Evolutionary conservation across 2,888 invertebrate species (phyloP), one percentile per base, ranked within the genome.

Genomic region (Coenonympha arcania): DNA sequence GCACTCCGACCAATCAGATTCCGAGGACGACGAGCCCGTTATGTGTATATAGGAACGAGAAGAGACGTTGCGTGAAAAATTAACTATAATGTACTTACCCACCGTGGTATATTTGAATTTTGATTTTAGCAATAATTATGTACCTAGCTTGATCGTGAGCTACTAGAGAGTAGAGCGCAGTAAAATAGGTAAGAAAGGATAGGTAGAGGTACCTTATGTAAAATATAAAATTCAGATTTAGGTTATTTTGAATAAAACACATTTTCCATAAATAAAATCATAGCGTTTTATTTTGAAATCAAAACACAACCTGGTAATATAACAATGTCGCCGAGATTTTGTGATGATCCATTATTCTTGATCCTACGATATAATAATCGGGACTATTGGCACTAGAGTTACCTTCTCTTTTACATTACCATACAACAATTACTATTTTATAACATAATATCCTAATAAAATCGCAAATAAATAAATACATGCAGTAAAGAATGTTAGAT

Each of bases 221-320:
- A 15, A 33, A 47, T 56, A 40, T 44, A 50, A 50, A 37, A 43
- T 48, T n/a, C n/a, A n/a, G n/a, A n/a, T n/a, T n/a, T 48, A 55
- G 48, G 40, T 57, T 56, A 54, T 54, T 52, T 60, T 59, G 52
- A 58, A 60, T 62, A 58, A 65, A 68, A 65, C 60, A 64, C 64
- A 63, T 61, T 50, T 61, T 55, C 56, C 48, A 59, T 59, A 61
- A 60, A 61, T 65, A 48, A 40, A 53, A 56, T 52, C 44, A 36
- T 50, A 47, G 51, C 41, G 24, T 52, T 58, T 51, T 50, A 49
- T 55, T 53, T 50, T 54, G 19, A 39, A 57, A 46, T 52, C 48
- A 40, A 49, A 39, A 47, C 45, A 53, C 46, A 49, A 52, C 42
- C 48, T 40, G 33, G 33, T 41, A 9, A 45, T 45, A 45, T 45